Evolutionary conservation across 2,797 vertebrate genomes (phyloP).

Genomic region (Trachurus trachurus): DNA sequence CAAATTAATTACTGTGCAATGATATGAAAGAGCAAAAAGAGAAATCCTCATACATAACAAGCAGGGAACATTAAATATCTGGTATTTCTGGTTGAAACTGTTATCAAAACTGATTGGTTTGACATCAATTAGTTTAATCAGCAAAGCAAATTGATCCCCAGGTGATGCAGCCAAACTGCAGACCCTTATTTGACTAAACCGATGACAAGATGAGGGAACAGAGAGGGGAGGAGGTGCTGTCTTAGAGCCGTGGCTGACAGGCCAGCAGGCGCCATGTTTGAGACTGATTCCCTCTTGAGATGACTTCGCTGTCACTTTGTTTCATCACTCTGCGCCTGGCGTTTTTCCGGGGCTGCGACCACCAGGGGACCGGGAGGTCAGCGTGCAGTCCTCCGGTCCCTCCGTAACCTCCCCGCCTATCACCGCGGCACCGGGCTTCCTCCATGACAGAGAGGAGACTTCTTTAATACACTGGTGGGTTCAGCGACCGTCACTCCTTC

Average conservation of each 20-base stretch:
- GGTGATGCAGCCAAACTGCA: not conserved
- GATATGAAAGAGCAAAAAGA: not conserved
- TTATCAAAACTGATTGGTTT: not conserved
- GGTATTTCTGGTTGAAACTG: too few relatives aligned
- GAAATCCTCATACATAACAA: not conserved
- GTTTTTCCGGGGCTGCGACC: slow-evolving; percentile 78
- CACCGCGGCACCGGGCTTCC: slow-evolving; percentile 65
- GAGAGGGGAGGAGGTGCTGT: slow-evolving; percentile 17
- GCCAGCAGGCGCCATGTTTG: slow-evolving; percentile 76
- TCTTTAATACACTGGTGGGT: slow-evolving; percentile 86
- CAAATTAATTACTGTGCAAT: not conserved
- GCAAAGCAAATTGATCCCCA: not conserved
- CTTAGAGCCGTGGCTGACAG: slow-evolving; percentile 79
- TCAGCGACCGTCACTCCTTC: slow-evolving; percentile 70
- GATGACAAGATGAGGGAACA: slow-evolving; percentile 74
- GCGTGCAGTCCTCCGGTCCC: slow-evolving; percentile 41
- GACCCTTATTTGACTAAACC: slow-evolving; percentile 63
- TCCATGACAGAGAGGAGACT: slow-evolving; percentile 87
- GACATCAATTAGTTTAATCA: not conserved
- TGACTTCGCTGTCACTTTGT: slow-evolving; percentile 89
- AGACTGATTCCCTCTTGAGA: slow-evolving; percentile 84
- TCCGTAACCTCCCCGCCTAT: slow-evolving; percentile 33
- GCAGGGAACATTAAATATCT: not conserved
- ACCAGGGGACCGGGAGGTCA: slow-evolving; percentile 82
- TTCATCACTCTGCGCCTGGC: slow-evolving; percentile 72